These are phyloP conservation scores for Cheracebus regulus DNA, from an alignment of 2,797 vertebrate species.

Conservation along the genomic window DNA sequence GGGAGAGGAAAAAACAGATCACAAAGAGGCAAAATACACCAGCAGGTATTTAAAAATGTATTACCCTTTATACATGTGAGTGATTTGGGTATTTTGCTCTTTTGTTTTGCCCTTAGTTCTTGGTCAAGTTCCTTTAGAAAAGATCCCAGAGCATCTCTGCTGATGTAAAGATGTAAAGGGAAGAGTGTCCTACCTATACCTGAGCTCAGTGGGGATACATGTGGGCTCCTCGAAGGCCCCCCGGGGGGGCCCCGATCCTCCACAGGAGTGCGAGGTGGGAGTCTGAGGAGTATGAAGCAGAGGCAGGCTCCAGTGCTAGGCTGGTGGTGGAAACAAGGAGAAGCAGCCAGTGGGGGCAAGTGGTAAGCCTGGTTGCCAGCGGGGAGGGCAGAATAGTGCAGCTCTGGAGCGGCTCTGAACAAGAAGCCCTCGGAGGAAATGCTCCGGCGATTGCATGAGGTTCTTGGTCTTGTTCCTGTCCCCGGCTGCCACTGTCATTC, in stretches of 20 bases:
- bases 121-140: background rate
- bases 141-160: background rate
- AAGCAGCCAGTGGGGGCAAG: background rate
- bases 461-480: background rate
- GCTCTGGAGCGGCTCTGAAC: background rate
- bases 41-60: background rate
- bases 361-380: background rate
- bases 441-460: background rate
- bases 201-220: background rate
- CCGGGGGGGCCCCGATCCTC: background rate
- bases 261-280: too few species aligned
- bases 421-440: background rate
- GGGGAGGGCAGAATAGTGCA: background rate
- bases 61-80: background rate
- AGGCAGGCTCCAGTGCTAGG: background rate
- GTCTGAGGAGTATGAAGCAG: background rate
- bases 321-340: background rate
- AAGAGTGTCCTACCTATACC: background rate
- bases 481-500: background rate
- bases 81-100: background rate
- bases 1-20: background rate
- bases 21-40: background rate
- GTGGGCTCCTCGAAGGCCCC: background rate
- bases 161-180: background rate
- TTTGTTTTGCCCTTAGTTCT: background rate